Percentiles rank a stretch among this genome's conserved stretches.
phyloP scores from a whole-genome alignment of 2,888 invertebrate genomes.

The Rotaria socialis region DNA sequence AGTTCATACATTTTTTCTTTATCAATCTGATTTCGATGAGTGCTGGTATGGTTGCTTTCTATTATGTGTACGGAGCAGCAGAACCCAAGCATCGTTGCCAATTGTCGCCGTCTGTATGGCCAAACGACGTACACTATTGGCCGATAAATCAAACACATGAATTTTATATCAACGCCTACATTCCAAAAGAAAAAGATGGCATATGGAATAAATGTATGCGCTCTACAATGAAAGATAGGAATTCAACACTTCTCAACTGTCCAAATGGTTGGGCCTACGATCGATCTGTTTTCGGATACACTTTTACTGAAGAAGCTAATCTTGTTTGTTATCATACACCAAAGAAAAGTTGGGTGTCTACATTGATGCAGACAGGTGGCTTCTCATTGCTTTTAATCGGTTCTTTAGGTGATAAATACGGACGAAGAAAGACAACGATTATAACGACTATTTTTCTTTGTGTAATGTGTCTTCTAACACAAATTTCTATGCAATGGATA shows the following conservation, averaged over 20 bases:
- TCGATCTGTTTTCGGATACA: not conserved
- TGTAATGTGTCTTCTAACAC: not conserved
- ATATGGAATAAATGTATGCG: not conserved
- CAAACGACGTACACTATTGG: not conserved
- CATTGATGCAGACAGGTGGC: not conserved
- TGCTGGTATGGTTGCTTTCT: not conserved
- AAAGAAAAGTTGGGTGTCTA: not conserved
- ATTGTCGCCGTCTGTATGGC: not conserved
- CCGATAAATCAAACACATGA: not conserved
- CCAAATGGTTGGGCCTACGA: not conserved
- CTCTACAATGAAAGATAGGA: not conserved
- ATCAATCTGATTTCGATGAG: not conserved
- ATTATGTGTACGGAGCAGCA: constrained; percentile 3
- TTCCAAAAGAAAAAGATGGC: constrained; percentile 11
- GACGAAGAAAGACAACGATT: not conserved
- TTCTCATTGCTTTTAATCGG: not conserved
- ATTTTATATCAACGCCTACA: not conserved
- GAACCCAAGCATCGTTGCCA: not conserved
- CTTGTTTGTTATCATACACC: not conserved
- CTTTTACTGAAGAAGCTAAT: constrained; percentile 19
- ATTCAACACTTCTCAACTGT: not conserved
- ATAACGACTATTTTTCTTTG: not conserved
- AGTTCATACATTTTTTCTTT: not conserved
- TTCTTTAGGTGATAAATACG: not conserved
- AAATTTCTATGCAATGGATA: constrained; percentile 8